Evolutionary conservation across 2,888 invertebrate species (phyloP), one percentile per base, ranked within the genome.

Genomic region (Vannuccia rotundouncinata): DNA sequence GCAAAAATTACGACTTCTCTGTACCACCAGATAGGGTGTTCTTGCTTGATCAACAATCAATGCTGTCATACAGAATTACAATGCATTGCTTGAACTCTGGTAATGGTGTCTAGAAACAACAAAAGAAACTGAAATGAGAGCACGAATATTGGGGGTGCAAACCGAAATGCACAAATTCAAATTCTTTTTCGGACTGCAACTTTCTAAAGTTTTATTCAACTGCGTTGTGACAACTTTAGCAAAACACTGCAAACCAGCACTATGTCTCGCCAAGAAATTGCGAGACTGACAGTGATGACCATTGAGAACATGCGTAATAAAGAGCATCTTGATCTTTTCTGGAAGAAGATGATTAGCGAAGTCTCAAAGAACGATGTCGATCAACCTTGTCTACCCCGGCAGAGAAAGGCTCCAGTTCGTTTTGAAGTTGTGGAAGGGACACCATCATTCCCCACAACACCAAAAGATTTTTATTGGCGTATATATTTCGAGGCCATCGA

Each of bases 51-150:
- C 66, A 66, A 66, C 66, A 66, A 66, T 22, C 66, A 66, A 66
- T 66, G 45, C 66, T 66, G 66, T 66, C 66, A 66, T 66, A 5
- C 66, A 66, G 10, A 66, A 66, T 66, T 66, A 66, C 66, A 66
- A 66, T 66, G 13, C 66, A 66, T 66, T 66, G 25, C 10, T 5
- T 66, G 66, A 66, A 66, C 66, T 66, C 66, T 66, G 66, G 66
- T 17, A 66, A 66, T n/a, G 66, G 66, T 66, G 66, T 66, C 66
- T 66, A 27, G 66, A 66, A 66, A 66, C 22, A 66, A 66, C 25
- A 22, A 66, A 66, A 66, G 66, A 66, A 22, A 66, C 66, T 66
- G 66, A 66, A 66, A 66, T 66, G 66, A 66, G 10, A 27, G 2
- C 10, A 66, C 66, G 5, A 66, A 66, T 2, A 66, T 22, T 66